Base-by-base conservation (phyloP, 2,797 vertebrate genomes). In the Clarias laeviceps region DNA sequence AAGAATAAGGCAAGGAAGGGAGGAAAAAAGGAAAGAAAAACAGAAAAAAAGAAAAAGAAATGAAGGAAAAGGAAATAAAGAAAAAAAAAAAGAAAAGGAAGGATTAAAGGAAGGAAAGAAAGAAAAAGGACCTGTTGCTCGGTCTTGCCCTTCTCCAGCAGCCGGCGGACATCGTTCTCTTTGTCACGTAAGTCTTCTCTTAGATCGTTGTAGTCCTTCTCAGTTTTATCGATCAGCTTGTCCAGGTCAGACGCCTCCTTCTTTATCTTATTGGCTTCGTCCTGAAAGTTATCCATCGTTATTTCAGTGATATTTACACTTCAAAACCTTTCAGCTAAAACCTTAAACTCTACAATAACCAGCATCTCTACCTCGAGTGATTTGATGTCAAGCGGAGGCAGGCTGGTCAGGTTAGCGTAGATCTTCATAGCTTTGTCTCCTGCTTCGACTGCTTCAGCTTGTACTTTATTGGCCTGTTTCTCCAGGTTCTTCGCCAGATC, bases 91-190 rank as follows among this genome's bases (percentile, higher is more conserved):
- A 40, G 37, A 40, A 14, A 61, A 11, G 22, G 1, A 6, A 61
- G 59, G 85, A 57, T 80, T 40, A 40, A 4, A 18, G 2, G 14
- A 12, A 79, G 15, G 8, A 66, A 40, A 59, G 24, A 34, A 24
- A 15, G n/a, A 69, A 34, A 57, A 22, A 37, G 73, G 73, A 99
- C 98, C 97, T 99, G 98, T 87, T 99, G 98, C 85, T 99, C 98
- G 0, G 95, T 97, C 87, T 96, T 97, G 9, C 98, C 98, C 85
- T 98, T 98, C 82, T 99, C 98, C 91, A 99, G 94, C 73, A 99
- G 96, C 29, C 96, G 97, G 86, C 97, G 96, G 6, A 99, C 98
- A 91, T 99, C 97, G 17, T 91, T 91, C 74, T 99, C 98, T 89
- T 98, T 99, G 79, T 92, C 94, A 89, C 93, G 95, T 93, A 99